These are phyloP conservation scores for Trichopoda pennipes DNA, from an alignment of 2,888 invertebrate species.

Conservation along the genomic window DNA sequence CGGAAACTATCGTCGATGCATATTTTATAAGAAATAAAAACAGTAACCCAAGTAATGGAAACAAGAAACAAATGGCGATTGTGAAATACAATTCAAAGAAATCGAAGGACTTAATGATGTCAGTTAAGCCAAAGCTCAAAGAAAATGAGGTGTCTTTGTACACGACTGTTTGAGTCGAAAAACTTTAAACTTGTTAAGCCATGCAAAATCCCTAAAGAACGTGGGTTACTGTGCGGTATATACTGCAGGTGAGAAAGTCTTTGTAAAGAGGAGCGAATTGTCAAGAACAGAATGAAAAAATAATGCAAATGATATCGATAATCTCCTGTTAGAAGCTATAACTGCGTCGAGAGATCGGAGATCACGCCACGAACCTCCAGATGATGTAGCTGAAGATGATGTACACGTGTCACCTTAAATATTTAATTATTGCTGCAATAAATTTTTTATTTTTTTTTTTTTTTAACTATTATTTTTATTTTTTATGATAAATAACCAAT, in stretches of 20 bases:
- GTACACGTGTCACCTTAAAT: too few species aligned
- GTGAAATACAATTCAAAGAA: neutral
- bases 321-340: too few species aligned
- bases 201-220: neutral
- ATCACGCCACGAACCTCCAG: too few species aligned
- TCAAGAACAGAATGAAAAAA: neutral
- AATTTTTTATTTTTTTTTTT: too few species aligned
- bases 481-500: neutral
- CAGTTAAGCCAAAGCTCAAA: neutral
- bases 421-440: too few species aligned
- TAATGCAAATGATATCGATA: neutral
- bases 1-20: neutral
- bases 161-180: neutral
- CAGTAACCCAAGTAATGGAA: neutral
- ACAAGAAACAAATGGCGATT: neutral
- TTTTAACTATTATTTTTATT: too few species aligned
- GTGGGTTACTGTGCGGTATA: neutral
- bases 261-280: neutral
- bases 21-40: neutral
- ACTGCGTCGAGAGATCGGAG: too few species aligned
- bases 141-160: neutral
- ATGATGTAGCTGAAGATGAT: too few species aligned
- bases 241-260: neutral
- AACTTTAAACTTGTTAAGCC: neutral
- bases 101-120: neutral